Evolutionary conservation across 2,888 invertebrate genomes (phyloP).

Genomic region (Agrotis clavis): DNA sequence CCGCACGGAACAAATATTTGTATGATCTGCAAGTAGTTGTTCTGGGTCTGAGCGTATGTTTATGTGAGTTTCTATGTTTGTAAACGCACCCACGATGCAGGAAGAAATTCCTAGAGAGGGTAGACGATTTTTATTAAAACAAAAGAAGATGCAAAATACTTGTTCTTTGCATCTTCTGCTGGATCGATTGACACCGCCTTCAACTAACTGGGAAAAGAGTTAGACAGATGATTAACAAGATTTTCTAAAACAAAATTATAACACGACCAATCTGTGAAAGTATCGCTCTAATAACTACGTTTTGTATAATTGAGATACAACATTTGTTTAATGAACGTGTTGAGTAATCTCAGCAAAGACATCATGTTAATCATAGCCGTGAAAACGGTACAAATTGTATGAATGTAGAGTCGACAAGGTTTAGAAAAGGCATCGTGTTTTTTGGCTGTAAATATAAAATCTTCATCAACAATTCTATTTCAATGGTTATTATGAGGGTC

Average conservation of each 20-base stretch:
- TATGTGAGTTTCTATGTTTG: no score
- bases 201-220: no score
- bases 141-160: no score
- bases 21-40: no score
- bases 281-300: constrained; percentile 18
- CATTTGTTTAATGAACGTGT: constrained; percentile 40
- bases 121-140: no score
- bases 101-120: no score
- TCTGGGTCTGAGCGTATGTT: no score
- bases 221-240: neutral
- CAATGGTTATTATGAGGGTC: neutral
- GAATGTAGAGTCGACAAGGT: constrained; percentile 61
- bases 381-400: constrained; percentile 78
- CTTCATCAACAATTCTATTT: neutral
- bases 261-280: constrained; percentile 43
- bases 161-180: no score
- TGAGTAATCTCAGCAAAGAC: constrained; percentile 61
- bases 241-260: neutral
- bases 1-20: no score
- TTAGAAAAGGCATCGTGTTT: constrained; percentile 43
- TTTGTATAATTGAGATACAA: constrained; percentile 40
- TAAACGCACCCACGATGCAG: no score
- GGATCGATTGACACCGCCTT: no score
- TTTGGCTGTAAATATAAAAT: neutral
- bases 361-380: constrained; percentile 71